Base-by-base conservation (phyloP, 2,113 vertebrate species). In the Oriolus oriolus region DNA sequence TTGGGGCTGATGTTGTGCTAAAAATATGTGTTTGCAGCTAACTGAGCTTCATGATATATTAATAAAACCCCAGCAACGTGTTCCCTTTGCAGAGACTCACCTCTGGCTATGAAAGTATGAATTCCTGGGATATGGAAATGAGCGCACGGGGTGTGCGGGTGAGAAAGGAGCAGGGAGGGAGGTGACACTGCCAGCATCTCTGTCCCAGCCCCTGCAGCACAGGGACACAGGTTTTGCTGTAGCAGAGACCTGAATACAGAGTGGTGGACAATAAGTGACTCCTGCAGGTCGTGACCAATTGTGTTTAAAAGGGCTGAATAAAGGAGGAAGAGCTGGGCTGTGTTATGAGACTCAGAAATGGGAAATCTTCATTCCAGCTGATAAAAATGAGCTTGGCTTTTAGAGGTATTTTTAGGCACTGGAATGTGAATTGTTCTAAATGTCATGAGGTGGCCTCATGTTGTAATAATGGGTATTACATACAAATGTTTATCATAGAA, bases 1-100 rank as follows among this genome's bases (percentile, higher is more conserved):
- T 0, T 1, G 49, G 82, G 90, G 52, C 71, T 93, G 90, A n/a
- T 66, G 64, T 69, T 80, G 66, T 7, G 15, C 92, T 91, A 85
- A 93, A 96, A 96, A 88, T 77, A 41, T 4, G 26, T 85, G 84
- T 93, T 95, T 91, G 87, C 91, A 85, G 91, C 81, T 69, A 70
- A 85, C 45, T 88, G 93, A 56, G 59, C 79, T 77, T 85, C 50
- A n/a, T 54, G 91, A 82, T 33, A 37, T 54, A 87, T 95, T 91
- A 89, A 88, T 93, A 90, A 96, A 91, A 83, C 21, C 20, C 35
- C 54, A 82, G 57, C 1, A 23, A 42, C 9, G 9, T 2, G 45
- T 37, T 89, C n/a, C 44, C 31, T 66, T 73, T n/a, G 20, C 79
- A 81, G 85, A 73, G 53, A 45, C 28, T 80, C 54, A 66, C 92